Base-by-base conservation (phyloP, 2,888 invertebrate species). In the Cheilosia urbana region DNA sequence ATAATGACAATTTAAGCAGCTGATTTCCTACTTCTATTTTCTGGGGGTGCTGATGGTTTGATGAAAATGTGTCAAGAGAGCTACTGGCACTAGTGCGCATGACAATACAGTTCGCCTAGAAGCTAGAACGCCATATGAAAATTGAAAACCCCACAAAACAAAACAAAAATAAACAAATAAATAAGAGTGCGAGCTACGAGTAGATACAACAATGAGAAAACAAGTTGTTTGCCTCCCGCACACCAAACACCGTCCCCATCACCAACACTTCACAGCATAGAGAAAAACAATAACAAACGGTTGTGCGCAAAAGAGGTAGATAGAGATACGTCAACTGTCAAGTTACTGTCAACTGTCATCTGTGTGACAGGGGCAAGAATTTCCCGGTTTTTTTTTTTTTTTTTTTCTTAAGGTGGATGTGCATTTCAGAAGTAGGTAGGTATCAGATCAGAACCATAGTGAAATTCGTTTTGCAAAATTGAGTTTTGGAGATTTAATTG, bases 1-100 rank as follows among this genome's bases (percentile, higher is more conserved):
- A 73, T 76, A 6, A 72, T 85, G 76, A 63, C 71, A 85, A 76
- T 72, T 66, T 55, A 72, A 83, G 68, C 85, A 85, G 85, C 85
- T 85, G 85, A 81, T 77, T 76, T 72, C 58, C 53, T 66, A 71
- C 63, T 80, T 80, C 58, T 76, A 79, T 83, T 78, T 73, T 45
- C 49, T 57, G 37, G 55, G 53, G 51, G 57, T 51, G 51, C 51
- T 51, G 51, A 47, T 55, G 51, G 30, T 55, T 40, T 34, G 58
- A 65, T 51, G 66, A 37, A 58, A 58, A 51, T 53, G 57, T 79
- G 78, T 63, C 51, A 83, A 65, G 55, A 37, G 57, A 69, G 47
- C 11, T 57, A 9, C 5, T n/a, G 0, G 7, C 4, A 69, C 15
- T 1, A 73, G 21, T 66, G 79, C 83, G 83, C 83, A 79, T 79